phyloP scores from a whole-genome alignment of 1,140 invertebrate genomes.

The Saccostrea cuccullata region DNA sequence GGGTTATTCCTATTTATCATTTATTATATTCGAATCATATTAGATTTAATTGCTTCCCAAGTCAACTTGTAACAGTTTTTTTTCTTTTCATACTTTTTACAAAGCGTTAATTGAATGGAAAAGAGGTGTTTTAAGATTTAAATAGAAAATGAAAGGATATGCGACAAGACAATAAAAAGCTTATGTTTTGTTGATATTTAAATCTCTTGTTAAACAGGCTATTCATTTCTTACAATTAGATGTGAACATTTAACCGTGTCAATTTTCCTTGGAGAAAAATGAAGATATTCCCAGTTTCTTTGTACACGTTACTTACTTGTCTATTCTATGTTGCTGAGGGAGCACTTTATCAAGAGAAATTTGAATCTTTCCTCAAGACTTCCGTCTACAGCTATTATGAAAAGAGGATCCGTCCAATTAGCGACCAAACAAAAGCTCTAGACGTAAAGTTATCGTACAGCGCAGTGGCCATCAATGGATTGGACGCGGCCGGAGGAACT shows the following conservation, averaged over 20 bases:
- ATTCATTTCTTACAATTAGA: background rate
- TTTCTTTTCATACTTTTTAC: too few species aligned
- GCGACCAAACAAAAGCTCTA: constrained; percentile 31
- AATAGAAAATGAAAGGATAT: too few species aligned
- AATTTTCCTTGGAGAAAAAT: background rate
- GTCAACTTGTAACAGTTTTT: too few species aligned
- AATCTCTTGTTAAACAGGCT: background rate
- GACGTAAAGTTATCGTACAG: constrained; percentile 39
- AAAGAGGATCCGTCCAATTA: constrained; percentile 42
- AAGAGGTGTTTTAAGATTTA: too few species aligned
- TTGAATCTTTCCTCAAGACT: constrained; percentile 9
- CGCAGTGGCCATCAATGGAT: constrained; percentile 40
- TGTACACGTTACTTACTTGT: background rate
- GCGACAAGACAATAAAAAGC: background rate
- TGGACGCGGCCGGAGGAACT: constrained; percentile 40
- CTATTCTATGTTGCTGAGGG: background rate
- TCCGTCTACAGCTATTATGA: constrained; percentile 38
- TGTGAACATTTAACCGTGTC: background rate
- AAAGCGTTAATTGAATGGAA: too few species aligned
- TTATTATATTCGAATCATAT: too few species aligned
- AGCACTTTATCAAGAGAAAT: constrained; percentile 6
- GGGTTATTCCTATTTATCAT: too few species aligned
- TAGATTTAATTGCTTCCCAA: too few species aligned
- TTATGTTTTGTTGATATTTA: background rate
- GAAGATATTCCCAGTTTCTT: background rate